Percentiles rank a stretch among this genome's conserved stretches.
These are phyloP conservation scores for Polypedilum vanderplanki DNA, from an alignment of 1,140 invertebrate genomes.

Conservation along the genomic window DNA sequence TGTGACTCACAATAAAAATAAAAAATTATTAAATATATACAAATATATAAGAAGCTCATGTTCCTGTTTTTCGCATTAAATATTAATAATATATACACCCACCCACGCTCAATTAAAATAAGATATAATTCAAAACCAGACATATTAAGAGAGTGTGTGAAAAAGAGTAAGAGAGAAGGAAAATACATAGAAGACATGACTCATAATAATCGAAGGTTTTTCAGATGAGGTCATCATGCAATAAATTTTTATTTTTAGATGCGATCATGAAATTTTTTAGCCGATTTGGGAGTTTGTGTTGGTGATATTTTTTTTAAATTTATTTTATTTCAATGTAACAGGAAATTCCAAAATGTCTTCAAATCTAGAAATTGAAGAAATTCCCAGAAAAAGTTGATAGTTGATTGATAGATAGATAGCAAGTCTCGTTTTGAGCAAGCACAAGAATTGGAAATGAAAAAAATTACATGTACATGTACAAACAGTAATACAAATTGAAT, in stretches of 20 bases:
- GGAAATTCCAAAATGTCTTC: too few species aligned
- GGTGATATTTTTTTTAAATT: too few species aligned
- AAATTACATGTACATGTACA: too few species aligned
- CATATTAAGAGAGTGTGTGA: not conserved
- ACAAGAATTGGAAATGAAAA: not conserved
- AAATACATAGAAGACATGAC: not conserved
- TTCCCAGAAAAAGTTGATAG: too few species aligned
- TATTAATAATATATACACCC: not conserved
- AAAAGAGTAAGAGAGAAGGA: not conserved
- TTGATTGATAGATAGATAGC: too few species aligned
- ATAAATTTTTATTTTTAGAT: not conserved
- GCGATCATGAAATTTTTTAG: not conserved
- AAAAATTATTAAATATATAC: not conserved
- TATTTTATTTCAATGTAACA: too few species aligned
- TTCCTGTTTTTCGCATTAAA: slow-evolving; percentile 18
- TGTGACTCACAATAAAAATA: too few species aligned
- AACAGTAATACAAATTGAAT: slow-evolving; percentile 30
- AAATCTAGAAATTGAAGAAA: too few species aligned
- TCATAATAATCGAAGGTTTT: not conserved
- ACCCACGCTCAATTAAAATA: not conserved
- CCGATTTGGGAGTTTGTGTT: not conserved
- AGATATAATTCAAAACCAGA: not conserved
- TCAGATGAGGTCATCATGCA: not conserved
- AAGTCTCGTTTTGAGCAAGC: not conserved
- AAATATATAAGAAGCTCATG: slow-evolving; percentile 19